Evolutionary conservation across 2,888 invertebrate species (phyloP).

Genomic region (Cheilosia vernalis): DNA sequence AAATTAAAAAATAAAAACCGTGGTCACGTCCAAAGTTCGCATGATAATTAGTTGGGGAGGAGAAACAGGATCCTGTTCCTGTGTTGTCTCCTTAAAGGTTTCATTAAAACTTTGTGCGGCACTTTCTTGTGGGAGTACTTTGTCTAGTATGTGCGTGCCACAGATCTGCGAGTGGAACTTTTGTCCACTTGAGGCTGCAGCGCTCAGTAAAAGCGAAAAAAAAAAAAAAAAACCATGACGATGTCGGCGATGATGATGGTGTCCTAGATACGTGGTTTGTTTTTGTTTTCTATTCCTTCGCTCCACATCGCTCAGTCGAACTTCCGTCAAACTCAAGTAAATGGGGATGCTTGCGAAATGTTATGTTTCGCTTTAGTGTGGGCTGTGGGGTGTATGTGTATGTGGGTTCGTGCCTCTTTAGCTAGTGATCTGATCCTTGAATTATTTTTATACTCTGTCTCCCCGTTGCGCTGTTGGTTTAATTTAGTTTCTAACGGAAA

Average conservation of each 20-base stretch:
- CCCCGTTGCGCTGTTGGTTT: conserved; percentile 41
- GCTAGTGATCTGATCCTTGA: conserved; percentile 28
- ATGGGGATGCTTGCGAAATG: conserved; percentile 32
- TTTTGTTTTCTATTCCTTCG: conserved; percentile 47
- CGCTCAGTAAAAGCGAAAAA: conserved; percentile 35
- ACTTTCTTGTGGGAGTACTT: conserved; percentile 10
- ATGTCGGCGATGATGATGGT: conserved; percentile 12
- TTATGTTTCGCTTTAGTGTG: conserved; percentile 30
- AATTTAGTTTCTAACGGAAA: conserved; percentile 39
- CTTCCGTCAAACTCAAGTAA: conserved; percentile 13
- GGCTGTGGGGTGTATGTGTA: background rate
- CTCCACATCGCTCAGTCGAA: background rate
- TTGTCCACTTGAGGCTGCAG: conserved; percentile 31
- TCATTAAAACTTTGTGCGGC: conserved; percentile 62
- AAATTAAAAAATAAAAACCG: conserved; percentile 10
- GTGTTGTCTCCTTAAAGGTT: conserved; percentile 55
- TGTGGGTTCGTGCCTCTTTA: conserved; percentile 12
- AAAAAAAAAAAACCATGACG: conserved; percentile 31
- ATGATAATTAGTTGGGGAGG: conserved; percentile 64
- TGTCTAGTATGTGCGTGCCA: conserved; percentile 5
- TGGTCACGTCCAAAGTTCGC: conserved; percentile 67
- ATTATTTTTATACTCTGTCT: conserved; percentile 3
- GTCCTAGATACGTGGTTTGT: conserved; percentile 70
- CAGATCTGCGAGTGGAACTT: background rate
- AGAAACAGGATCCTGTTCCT: conserved; percentile 17